Percentiles rank a stretch among this genome's conserved stretches.
Evolutionary conservation across 2,797 vertebrate species (phyloP).

Genomic region (Anomalospiza imberbis): DNA sequence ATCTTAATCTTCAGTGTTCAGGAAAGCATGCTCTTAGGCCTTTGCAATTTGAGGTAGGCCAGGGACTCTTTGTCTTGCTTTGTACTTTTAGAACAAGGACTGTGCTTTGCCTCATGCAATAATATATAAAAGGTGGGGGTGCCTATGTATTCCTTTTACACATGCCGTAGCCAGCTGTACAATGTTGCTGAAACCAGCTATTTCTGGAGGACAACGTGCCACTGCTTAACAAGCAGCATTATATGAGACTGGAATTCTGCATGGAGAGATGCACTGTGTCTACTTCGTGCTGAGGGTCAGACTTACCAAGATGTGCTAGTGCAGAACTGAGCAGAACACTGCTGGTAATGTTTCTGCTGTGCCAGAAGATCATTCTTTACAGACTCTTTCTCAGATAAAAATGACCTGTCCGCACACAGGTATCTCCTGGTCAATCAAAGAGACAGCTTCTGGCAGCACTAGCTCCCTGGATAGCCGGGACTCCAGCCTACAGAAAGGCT

Average conservation of each 20-base stretch:
- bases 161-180: neutral
- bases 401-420: conserved; percentile 70
- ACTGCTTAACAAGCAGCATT: neutral
- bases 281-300: neutral
- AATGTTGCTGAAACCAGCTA: neutral
- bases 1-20: neutral
- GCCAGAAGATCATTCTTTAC: neutral
- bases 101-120: neutral
- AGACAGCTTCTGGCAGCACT: conserved; percentile 82
- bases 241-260: neutral
- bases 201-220: neutral
- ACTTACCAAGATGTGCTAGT: neutral
- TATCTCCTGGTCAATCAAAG: conserved; percentile 94
- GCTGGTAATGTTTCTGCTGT: neutral
- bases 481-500: conserved; percentile 75
- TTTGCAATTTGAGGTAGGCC: neutral
- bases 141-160: neutral
- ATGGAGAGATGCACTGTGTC: neutral
- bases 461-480: conserved; percentile 73
- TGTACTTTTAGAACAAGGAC: neutral
- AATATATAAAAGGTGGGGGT: neutral
- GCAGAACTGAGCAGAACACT: neutral
- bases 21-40: neutral
- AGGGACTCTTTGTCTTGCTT: neutral
- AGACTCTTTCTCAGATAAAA: neutral